phyloP scores from a whole-genome alignment of 2,888 invertebrate species.

The Acanthosoma haemorrhoidale region DNA sequence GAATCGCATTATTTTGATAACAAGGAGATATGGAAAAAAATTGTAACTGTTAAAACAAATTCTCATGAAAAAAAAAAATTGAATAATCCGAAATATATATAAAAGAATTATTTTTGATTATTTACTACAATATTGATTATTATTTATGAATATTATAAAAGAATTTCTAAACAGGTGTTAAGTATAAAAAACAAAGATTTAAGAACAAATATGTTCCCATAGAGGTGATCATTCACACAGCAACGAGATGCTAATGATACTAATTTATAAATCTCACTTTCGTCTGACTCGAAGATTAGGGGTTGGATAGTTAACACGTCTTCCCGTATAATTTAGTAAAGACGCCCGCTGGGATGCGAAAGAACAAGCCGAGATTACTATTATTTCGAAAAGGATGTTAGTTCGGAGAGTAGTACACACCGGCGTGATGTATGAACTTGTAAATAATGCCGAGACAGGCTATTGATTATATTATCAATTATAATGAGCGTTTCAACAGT shows the following conservation, averaged over 20 bases:
- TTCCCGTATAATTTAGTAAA: neutral
- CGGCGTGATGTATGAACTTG: slow-evolving; percentile 8
- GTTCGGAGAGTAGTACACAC: neutral
- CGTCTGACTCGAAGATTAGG: slow-evolving; percentile 5
- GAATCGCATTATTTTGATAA: too few relatives aligned
- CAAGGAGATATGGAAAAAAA: too few relatives aligned
- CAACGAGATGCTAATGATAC: slow-evolving; percentile 1
- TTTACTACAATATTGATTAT: too few relatives aligned
- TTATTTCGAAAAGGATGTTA: slow-evolving; percentile 11
- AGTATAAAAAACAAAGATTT: too few relatives aligned
- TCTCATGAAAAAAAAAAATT: too few relatives aligned
- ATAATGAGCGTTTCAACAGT: neutral
- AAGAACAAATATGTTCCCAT: slow-evolving; percentile 7
- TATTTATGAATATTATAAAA: too few relatives aligned
- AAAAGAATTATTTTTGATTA: too few relatives aligned
- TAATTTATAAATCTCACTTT: slow-evolving; percentile 4
- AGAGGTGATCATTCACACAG: neutral
- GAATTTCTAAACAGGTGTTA: too few relatives aligned
- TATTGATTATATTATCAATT: slow-evolving; percentile 12
- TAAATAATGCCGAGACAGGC: neutral
- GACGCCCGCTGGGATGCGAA: neutral
- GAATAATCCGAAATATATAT: too few relatives aligned
- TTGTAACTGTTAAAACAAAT: too few relatives aligned
- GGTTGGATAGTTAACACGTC: slow-evolving; percentile 7
- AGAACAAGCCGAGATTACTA: neutral